Evolutionary conservation across 2,797 vertebrate genomes (phyloP), one percentile per base, ranked within the genome.

Genomic region (Tadarida brasiliensis): DNA sequence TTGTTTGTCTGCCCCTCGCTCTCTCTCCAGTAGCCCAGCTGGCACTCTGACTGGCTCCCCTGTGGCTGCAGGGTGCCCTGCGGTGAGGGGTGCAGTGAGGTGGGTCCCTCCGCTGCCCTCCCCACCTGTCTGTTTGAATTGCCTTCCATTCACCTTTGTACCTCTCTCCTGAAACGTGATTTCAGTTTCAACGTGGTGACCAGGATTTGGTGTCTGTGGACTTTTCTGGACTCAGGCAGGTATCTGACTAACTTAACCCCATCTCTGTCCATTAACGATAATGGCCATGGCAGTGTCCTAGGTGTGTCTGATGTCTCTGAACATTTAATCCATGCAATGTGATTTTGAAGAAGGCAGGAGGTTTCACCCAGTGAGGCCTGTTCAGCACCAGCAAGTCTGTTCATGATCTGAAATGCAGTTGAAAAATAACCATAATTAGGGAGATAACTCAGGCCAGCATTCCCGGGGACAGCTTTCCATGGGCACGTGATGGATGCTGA

Each of bases 381-480:
- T 96, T 97, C 91, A 96, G 85, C 93, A 98, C 87, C 87, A 93
- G 89, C 83, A 97, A 63, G 4, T 96, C 94, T 97, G 96, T 89
- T 97, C 61, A 95, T 98, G 97, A 97, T 95, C 67, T 4, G 39
- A 78, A 97, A 90, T 92, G 91, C 90, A 86, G 90, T 90, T 97
- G 94, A 98, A 98, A 98, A 96, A 98, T 56, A 97, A 97, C 95
- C 90, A 91, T 11, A 97, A 98, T 98, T 97, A 97, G 97, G 97
- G 97, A 94, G 95, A 96, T 91, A 97, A 97, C 96, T 96, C 97
- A 97, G 97, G 96, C 94, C 95, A 95, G 89, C 28, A 11, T 95
- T 92, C 71, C 0, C 11, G 1, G 91, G 93, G 87, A 68, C 89
- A 96, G 90, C 96, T 98, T 97, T 86, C 89, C 59, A 89, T 86